Evolutionary conservation across 64 coral and sea anemone genomes (phyloP), one percentile per base, ranked within the genome.

Genomic region (Acropora yongei): DNA sequence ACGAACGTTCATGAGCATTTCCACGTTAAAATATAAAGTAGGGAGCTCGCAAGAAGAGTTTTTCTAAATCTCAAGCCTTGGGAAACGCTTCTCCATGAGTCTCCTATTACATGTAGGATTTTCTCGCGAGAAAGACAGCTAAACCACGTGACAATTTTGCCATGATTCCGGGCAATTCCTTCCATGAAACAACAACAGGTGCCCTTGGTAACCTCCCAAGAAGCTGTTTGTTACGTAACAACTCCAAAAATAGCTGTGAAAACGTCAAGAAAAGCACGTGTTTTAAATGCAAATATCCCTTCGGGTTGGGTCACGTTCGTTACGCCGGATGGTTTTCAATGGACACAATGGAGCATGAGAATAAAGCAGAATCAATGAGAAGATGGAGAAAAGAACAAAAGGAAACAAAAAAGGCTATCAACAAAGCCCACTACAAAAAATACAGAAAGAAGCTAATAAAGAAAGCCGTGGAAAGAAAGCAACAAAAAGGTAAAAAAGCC

Each of bases 341-440:
- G 51, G 51, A 55, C n/a, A n/a, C n/a, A n/a, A n/a, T n/a, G n/a
- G 50, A 43, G 42, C 42, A 48, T 41, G 48, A 67, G 42, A 41
- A 89, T 55, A 55, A 89, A 68, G 57, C 41, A 78, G 76, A 89
- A 78, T 68, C 51, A 89, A 89, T 79, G 41, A 78, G 1, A 55
- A 89, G 19, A 41, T 89, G 73, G 71, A 76, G 73, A 89, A 13
- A 89, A 78, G 51, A 77, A 42, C 14, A 89, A 66, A 78, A 89
- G 51, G 9, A 55, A 55, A 2, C 5, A 55, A 55, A 55, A 9
- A 9, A 55, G 40, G 85, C 85, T 87, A 75, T 71, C 43, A 87
- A 87, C 42, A 87, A 74, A 87, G 68, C 85, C 65, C 68, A 87
- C 68, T 87, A 87, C 66, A 18, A 87, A 74, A 87, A 87, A 87